Evolutionary conservation across 1,140 invertebrate genomes (phyloP).

Genomic region (Chironomus striatipennis): DNA sequence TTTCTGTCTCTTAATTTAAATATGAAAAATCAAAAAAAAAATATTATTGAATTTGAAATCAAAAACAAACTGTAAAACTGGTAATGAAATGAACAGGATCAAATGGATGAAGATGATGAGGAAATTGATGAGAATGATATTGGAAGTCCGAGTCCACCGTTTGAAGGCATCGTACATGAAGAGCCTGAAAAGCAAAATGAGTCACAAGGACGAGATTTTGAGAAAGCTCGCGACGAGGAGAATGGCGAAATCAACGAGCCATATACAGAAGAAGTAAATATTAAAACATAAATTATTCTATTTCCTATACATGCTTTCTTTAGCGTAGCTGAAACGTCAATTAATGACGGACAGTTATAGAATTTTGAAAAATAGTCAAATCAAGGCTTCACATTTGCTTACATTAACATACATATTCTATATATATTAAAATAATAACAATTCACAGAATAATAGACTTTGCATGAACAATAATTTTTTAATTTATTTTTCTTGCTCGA

Average conservation of each 20-base stretch:
- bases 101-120: slow-evolving; percentile 30
- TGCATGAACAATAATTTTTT: no score
- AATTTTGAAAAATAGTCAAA: no score
- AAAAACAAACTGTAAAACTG: not conserved
- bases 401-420: no score
- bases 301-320: not conserved
- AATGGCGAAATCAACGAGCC: slow-evolving; percentile 27
- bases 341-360: not conserved
- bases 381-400: no score
- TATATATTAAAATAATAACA: no score
- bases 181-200: slow-evolving; percentile 48
- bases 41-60: no score
- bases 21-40: not conserved
- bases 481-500: no score
- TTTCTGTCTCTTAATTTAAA: not conserved
- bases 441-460: no score
- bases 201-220: slow-evolving; percentile 40
- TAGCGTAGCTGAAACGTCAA: not conserved
- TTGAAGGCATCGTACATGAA: slow-evolving; percentile 54
- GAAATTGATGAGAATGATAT: slow-evolving; percentile 34
- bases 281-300: not conserved
- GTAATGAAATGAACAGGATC: not conserved
- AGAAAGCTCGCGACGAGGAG: slow-evolving; percentile 33
- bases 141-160: slow-evolving; percentile 35
- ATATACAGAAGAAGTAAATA: not conserved